phyloP scores from a whole-genome alignment of 2,888 invertebrate genomes.

The Seira ritae region DNA sequence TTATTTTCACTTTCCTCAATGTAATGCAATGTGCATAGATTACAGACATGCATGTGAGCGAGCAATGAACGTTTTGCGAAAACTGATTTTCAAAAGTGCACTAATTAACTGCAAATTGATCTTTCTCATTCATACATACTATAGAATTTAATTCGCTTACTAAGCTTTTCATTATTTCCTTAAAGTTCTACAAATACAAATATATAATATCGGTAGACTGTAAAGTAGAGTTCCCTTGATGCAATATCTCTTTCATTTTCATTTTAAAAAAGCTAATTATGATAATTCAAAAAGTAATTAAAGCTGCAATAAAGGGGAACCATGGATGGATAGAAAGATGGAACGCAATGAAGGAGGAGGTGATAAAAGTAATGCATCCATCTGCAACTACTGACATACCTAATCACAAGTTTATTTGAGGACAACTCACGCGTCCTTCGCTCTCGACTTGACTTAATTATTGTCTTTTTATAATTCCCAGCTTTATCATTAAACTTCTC shows the following conservation, averaged over 20 bases:
- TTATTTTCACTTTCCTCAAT: conserved; percentile 2
- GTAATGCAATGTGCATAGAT: no score
- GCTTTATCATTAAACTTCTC: conserved; percentile 52
- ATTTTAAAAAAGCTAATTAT: conserved; percentile 39
- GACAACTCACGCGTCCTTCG: conserved; percentile 60
- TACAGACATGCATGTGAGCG: neutral
- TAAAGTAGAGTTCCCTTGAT: neutral
- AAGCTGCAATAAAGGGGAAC: conserved; percentile 32
- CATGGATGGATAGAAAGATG: conserved; percentile 26
- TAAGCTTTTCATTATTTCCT: conserved; percentile 17
- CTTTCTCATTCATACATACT: conserved; percentile 30
- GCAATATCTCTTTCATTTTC: conserved; percentile 23
- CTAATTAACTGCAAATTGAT: conserved; percentile 64
- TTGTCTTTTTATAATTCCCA: conserved; percentile 53
- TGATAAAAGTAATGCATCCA: conserved; percentile 7
- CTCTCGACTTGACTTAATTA: conserved; percentile 47
- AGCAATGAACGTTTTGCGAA: conserved; percentile 28
- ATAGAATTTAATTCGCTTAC: neutral
- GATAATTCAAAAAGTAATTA: conserved; percentile 53
- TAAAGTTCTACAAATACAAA: neutral
- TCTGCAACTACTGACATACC: neutral
- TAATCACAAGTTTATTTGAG: conserved; percentile 23
- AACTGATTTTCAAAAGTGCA: conserved; percentile 58
- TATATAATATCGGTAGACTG: neutral
- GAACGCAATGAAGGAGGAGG: no score